A percentile compares a stretch with the other conserved stretches of the same genome.
Conservation (phyloP, 2,888 invertebrate species). For the Melinaea menophilus region DNA sequence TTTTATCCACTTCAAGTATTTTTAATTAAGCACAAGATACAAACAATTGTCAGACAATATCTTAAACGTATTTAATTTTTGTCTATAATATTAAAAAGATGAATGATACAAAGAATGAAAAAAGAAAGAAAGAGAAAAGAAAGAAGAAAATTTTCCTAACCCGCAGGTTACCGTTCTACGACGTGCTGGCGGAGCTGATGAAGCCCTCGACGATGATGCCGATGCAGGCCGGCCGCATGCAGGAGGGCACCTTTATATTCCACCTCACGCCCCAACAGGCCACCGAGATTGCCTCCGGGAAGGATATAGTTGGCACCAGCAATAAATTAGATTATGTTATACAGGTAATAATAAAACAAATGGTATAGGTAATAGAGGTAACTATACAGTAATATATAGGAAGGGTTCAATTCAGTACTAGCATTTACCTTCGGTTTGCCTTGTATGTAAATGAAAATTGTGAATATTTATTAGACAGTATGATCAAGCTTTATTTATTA, state of each 20-base stretch:
- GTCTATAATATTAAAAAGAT: no score
- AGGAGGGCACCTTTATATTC: conserved; percentile 92
- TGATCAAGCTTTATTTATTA: no score
- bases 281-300: conserved; percentile 90
- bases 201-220: conserved; percentile 92
- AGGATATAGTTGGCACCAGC: conserved; percentile 78
- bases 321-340: conserved; percentile 82
- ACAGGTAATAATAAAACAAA: conserved; percentile 63
- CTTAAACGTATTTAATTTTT: no score
- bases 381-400: no score
- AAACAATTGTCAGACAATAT: no score
- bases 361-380: not conserved
- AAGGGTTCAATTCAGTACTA: no score
- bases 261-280: conserved; percentile 96
- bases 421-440: no score
- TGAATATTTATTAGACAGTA: no score
- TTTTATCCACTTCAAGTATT: not conserved
- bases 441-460: no score
- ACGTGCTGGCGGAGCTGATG: conserved; percentile 89
- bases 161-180: conserved; percentile 91
- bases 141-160: no score
- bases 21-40: not conserved
- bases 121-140: no score
- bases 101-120: no score
- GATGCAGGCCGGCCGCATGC: conserved; percentile 83